Evolutionary conservation across 2,797 vertebrate species (phyloP).

Genomic region (Peromyscus attwateri): DNA sequence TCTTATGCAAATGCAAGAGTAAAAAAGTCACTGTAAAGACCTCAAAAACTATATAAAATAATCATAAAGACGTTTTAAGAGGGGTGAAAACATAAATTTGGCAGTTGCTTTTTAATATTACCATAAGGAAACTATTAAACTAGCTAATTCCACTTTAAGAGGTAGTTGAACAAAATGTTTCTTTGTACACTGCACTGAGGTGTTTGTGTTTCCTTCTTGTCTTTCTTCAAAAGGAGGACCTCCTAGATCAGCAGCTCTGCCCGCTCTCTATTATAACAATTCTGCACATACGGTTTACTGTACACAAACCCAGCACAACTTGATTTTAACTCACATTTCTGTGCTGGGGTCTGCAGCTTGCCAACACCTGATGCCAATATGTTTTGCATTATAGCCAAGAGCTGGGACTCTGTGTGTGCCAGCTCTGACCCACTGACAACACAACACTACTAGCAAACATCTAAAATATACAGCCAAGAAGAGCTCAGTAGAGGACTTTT

Average conservation of each 20-base stretch:
- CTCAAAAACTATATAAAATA: slow-evolving; percentile 82
- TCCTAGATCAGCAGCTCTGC: slow-evolving; percentile 87
- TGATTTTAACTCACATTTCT: slow-evolving; percentile 74
- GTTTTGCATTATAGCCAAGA: slow-evolving; percentile 74
- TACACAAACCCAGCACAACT: slow-evolving; percentile 75
- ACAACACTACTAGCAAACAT: slow-evolving; percentile 61
- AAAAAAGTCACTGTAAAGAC: slow-evolving; percentile 80
- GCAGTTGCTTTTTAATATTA: slow-evolving; percentile 82
- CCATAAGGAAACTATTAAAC: slow-evolving; percentile 81
- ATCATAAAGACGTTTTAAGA: slow-evolving; percentile 82
- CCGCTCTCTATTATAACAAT: slow-evolving; percentile 82
- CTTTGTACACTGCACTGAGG: slow-evolving; percentile 77
- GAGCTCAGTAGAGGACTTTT: slow-evolving; percentile 51
- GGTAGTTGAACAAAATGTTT: slow-evolving; percentile 89
- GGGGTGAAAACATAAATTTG: slow-evolving; percentile 85
- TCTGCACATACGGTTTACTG: slow-evolving; percentile 54
- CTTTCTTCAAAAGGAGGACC: slow-evolving; percentile 86
- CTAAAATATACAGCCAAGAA: slow-evolving; percentile 18
- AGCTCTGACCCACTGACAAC: slow-evolving; percentile 62
- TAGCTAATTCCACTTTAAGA: slow-evolving; percentile 87
- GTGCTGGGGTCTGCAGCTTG: slow-evolving; percentile 72
- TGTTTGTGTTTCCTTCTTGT: slow-evolving; percentile 73
- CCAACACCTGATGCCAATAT: slow-evolving; percentile 6
- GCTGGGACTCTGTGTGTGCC: slow-evolving; percentile 66
- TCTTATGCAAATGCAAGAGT: slow-evolving; percentile 80